phyloP scores from a whole-genome alignment of 2,888 invertebrate species.

The Alviniconcha strummeri region DNA sequence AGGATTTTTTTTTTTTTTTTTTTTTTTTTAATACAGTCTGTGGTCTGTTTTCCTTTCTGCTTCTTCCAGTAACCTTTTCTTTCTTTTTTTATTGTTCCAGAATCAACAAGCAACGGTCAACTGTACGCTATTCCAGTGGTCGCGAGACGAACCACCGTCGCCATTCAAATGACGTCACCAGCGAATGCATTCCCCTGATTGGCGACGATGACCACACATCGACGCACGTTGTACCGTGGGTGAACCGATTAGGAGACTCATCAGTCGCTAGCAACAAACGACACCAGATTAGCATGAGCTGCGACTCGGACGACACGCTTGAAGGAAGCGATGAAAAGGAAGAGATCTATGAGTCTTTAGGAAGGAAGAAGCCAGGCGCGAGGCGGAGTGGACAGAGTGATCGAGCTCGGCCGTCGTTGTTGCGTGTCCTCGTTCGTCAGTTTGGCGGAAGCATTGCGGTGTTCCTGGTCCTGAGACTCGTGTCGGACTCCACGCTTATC shows the following conservation, averaged over 20 bases:
- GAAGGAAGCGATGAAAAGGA: background rate
- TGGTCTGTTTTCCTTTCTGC: no score
- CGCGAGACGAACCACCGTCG: no score
- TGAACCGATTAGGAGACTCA: background rate
- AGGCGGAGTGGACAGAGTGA: no score
- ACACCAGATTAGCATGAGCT: background rate
- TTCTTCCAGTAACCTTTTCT: no score
- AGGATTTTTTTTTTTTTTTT: no score
- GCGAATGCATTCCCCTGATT: background rate
- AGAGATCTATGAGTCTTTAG: no score
- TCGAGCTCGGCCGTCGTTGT: constrained; percentile 27
- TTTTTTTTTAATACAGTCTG: no score
- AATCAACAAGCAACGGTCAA: background rate
- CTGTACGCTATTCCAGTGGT: background rate
- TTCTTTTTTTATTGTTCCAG: background rate
- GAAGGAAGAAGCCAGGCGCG: background rate
- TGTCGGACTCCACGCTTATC: constrained; percentile 2
- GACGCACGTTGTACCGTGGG: no score
- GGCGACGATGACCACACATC: background rate
- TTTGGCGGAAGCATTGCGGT: constrained; percentile 7
- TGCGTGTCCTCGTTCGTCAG: constrained; percentile 35
- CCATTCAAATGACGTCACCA: no score
- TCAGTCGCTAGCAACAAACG: background rate
- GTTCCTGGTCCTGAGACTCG: constrained; percentile 1
- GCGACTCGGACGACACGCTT: background rate